A percentile compares a stretch with the other conserved stretches of the same genome.
These are phyloP conservation scores for Rhodeus uyekii DNA, from an alignment of 2,797 vertebrate species.

Conservation along the genomic window DNA sequence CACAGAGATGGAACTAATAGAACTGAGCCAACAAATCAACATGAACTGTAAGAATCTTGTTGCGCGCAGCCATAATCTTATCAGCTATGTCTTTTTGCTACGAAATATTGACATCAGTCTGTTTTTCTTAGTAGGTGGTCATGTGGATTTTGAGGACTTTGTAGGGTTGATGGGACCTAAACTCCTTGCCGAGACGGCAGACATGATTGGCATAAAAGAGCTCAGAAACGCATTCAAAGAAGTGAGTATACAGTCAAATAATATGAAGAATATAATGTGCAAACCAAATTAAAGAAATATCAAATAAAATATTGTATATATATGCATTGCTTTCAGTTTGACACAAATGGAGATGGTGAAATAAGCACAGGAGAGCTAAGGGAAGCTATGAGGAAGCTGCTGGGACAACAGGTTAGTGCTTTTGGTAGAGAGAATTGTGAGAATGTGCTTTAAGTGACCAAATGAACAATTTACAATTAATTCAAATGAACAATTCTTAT, in stretches of 20 bases:
- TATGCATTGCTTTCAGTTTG: slow-evolving; percentile 80
- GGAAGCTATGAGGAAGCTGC: slow-evolving; percentile 95
- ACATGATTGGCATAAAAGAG: slow-evolving; percentile 98
- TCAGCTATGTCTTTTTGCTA: background rate
- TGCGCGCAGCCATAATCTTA: background rate
- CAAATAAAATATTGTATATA: background rate
- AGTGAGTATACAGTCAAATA: slow-evolving; percentile 73
- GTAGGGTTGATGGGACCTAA: slow-evolving; percentile 98
- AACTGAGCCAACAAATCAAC: slow-evolving; percentile 97
- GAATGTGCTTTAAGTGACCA: slow-evolving; percentile 1
- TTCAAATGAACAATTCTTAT: background rate
- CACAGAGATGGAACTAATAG: slow-evolving; percentile 97
- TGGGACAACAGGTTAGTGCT: slow-evolving; percentile 88
- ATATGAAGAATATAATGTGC: background rate
- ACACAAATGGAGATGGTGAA: slow-evolving; percentile 96
- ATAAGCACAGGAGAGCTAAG: slow-evolving; percentile 94
- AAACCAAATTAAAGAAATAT: background rate
- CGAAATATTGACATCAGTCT: background rate
- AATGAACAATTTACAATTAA: too few relatives aligned
- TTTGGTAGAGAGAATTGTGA: background rate
- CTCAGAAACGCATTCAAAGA: slow-evolving; percentile 94
- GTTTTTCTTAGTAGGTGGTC: slow-evolving; percentile 85
- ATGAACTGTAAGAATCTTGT: slow-evolving; percentile 88
- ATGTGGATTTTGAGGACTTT: slow-evolving; percentile 98
- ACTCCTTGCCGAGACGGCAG: slow-evolving; percentile 94